Percentiles rank a stretch among this genome's conserved stretches.
phyloP scores from a whole-genome alignment of 2,113 vertebrate genomes.

The Catharus minimus region DNA sequence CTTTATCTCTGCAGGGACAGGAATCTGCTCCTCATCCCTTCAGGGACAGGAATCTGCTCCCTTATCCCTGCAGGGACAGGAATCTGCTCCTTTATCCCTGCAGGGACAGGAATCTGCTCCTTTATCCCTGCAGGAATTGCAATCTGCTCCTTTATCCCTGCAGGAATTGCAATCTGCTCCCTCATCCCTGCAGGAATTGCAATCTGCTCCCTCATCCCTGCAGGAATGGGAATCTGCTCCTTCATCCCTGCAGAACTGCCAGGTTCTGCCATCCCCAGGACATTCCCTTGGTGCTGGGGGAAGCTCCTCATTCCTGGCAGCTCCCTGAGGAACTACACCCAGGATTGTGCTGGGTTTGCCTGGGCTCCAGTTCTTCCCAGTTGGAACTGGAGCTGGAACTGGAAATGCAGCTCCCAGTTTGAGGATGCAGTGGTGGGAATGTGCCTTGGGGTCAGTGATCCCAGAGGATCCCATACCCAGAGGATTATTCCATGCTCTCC shows the following conservation, averaged over 20 bases:
- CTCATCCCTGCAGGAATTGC: too few species aligned
- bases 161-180: too few species aligned
- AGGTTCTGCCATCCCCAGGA: too few species aligned
- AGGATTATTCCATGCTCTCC: neutral
- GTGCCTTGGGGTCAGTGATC: neutral
- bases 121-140: too few species aligned
- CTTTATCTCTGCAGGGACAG: neutral
- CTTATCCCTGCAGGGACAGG: neutral
- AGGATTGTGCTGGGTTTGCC: neutral
- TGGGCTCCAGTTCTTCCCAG: neutral
- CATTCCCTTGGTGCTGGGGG: fast-evolving
- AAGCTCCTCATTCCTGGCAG: neutral
- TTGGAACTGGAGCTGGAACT: neutral
- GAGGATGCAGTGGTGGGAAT: neutral
- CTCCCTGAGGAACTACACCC: fast-evolving
- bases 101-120: too few species aligned
- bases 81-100: neutral
- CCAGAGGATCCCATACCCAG: neutral
- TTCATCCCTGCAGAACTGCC: neutral
- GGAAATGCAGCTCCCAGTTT: neutral
- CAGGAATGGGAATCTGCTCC: too few species aligned
- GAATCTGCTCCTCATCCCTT: neutral
- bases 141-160: too few species aligned
- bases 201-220: neutral
- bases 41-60: neutral